phyloP scores from a whole-genome alignment of 2,797 vertebrate species.

The Brotogeris chrysoptera region DNA sequence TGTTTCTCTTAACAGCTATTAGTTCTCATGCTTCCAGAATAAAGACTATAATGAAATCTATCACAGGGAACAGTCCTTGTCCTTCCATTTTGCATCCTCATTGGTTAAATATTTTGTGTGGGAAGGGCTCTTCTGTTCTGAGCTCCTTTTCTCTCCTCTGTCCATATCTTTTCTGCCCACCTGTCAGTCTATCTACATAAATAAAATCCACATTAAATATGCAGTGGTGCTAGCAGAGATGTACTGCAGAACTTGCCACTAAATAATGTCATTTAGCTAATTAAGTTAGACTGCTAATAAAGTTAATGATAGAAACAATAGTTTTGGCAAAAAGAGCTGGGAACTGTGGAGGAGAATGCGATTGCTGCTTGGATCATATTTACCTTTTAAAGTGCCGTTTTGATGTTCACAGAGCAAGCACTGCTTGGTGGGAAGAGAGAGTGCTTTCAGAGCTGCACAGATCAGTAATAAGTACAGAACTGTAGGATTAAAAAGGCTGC shows the following conservation, averaged over 20 bases:
- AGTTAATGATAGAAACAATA: slow-evolving; percentile 46
- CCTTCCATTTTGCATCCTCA: background rate
- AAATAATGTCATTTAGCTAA: slow-evolving; percentile 8
- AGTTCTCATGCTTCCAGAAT: background rate
- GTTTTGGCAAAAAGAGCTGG: background rate
- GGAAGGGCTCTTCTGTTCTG: background rate
- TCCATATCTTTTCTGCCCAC: background rate
- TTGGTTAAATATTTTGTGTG: background rate
- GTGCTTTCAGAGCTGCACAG: background rate
- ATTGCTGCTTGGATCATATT: slow-evolving; percentile 6
- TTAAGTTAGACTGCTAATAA: slow-evolving; percentile 22
- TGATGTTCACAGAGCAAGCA: background rate
- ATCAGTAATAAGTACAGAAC: slow-evolving; percentile 1
- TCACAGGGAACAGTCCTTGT: background rate
- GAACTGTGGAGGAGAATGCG: background rate
- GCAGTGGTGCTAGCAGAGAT: background rate
- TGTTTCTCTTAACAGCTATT: background rate
- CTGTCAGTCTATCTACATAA: background rate
- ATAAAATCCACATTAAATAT: background rate
- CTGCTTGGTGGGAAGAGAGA: background rate
- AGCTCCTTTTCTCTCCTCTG: background rate
- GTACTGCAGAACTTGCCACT: background rate
- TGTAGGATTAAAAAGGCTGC: background rate
- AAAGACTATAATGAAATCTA: background rate
- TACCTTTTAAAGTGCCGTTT: background rate